Conservation (phyloP, 1,140 invertebrate genomes). For the Magallana angulata region DNA sequence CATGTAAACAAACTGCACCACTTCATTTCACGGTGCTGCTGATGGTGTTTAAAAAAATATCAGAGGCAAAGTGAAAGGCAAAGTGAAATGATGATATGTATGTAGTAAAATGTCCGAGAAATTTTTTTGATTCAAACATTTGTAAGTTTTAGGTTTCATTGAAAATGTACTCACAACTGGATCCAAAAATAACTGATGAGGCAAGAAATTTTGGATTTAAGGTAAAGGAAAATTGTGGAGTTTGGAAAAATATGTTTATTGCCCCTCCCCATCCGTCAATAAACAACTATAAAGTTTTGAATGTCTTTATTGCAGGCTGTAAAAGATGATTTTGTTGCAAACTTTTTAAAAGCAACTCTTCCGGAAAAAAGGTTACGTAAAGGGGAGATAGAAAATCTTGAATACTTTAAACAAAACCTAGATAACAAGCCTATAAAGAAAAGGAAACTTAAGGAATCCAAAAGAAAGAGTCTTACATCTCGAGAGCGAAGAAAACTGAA, state of each 20-base stretch:
- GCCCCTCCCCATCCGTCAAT: too few relatives aligned
- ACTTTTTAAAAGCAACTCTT: slow-evolving; percentile 61
- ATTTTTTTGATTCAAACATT: too few relatives aligned
- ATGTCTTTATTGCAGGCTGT: background rate
- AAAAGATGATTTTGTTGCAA: slow-evolving; percentile 57
- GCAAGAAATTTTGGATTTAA: background rate
- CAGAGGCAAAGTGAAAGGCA: too few relatives aligned
- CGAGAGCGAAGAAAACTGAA: slow-evolving; percentile 57
- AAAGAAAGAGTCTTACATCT: slow-evolving; percentile 44
- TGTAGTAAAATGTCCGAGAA: too few relatives aligned
- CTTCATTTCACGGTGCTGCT: too few relatives aligned
- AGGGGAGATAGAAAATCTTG: slow-evolving; percentile 54
- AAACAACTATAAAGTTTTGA: too few relatives aligned
- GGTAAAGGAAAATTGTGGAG: background rate
- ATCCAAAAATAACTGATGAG: background rate
- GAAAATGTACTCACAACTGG: background rate
- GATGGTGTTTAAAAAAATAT: too few relatives aligned
- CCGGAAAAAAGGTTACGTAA: slow-evolving; percentile 50
- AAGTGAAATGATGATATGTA: too few relatives aligned
- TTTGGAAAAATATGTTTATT: too few relatives aligned
- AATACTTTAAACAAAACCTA: slow-evolving; percentile 48
- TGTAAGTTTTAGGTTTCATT: too few relatives aligned
- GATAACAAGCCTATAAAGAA: slow-evolving; percentile 52
- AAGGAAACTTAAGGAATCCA: background rate
- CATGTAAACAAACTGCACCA: too few relatives aligned